A percentile compares a stretch with the other conserved stretches of the same genome.
Evolutionary conservation across 2,888 invertebrate species (phyloP).

Genomic region (Penaeus monodon): DNA sequence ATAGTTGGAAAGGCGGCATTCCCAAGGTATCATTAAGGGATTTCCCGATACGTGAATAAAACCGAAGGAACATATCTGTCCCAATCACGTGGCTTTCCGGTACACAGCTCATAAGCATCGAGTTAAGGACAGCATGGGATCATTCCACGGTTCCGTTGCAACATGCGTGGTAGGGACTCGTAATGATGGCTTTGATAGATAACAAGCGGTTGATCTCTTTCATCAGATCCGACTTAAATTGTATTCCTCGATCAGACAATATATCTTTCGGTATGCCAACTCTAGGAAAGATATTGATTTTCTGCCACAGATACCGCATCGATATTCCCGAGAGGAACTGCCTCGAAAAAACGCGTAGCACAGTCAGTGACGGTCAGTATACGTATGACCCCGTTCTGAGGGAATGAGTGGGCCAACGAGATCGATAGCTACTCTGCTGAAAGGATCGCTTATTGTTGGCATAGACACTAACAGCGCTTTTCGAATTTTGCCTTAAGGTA

Average conservation of each 20-base stretch:
- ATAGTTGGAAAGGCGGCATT: slow-evolving; percentile 26
- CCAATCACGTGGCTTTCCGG: slow-evolving; percentile 11
- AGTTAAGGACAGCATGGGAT: slow-evolving; percentile 12
- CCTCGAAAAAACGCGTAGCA: no score
- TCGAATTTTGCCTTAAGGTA: no score
- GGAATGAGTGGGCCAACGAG: no score
- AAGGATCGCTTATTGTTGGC: no score
- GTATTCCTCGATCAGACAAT: not conserved
- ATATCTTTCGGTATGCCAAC: not conserved
- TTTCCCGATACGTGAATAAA: slow-evolving; percentile 18
- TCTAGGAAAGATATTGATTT: not conserved
- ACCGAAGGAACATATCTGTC: slow-evolving; percentile 21
- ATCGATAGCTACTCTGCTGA: no score
- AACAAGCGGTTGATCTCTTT: not conserved
- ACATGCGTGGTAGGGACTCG: slow-evolving; percentile 3
- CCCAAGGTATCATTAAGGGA: slow-evolving; percentile 18
- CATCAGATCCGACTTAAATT: slow-evolving; percentile 19
- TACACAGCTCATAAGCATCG: not conserved
- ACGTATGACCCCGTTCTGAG: no score
- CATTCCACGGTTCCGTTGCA: slow-evolving; percentile 2
- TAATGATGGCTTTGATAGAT: slow-evolving; percentile 2
- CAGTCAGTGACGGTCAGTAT: no score
- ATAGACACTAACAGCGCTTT: no score
- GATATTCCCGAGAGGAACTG: not conserved
- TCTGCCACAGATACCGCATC: not conserved